A percentile compares a stretch with the other conserved stretches of the same genome.
Evolutionary conservation across 2,113 vertebrate species (phyloP).

Genomic region (Melanerpes aurifrons): DNA sequence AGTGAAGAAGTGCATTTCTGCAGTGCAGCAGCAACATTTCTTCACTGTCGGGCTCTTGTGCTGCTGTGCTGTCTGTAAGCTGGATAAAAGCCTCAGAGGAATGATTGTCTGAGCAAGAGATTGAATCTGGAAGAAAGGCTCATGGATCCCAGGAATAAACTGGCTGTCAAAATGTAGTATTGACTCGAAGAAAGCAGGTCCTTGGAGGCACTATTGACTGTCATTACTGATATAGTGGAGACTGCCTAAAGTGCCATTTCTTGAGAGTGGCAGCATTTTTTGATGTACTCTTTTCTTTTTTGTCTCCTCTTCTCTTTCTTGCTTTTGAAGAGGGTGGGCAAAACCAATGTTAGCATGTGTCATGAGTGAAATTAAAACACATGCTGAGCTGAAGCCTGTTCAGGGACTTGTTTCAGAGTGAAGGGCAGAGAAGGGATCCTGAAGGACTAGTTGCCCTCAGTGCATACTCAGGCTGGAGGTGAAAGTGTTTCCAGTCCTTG

Average conservation of each 20-base stretch:
- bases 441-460: not conserved
- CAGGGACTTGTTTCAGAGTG: not conserved
- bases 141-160: slow-evolving; percentile 63
- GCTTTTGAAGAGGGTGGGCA: slow-evolving; percentile 8
- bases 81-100: slow-evolving; percentile 56
- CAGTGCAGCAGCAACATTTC: not conserved
- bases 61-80: slow-evolving; percentile 1
- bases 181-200: slow-evolving; percentile 55
- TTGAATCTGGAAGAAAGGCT: slow-evolving; percentile 58
- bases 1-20: not conserved
- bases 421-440: not conserved
- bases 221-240: slow-evolving; percentile 63
- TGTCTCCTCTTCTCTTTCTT: not conserved
- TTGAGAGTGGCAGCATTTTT: slow-evolving; percentile 51
- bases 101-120: slow-evolving; percentile 58
- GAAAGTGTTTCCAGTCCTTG: not conserved
- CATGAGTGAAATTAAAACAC: not conserved
- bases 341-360: not conserved
- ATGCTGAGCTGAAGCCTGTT: slow-evolving; percentile 18
- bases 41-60: not conserved
- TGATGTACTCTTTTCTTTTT: slow-evolving; percentile 5
- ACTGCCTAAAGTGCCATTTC: slow-evolving; percentile 53
- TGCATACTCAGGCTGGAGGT: rapidly evolving
- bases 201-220: slow-evolving; percentile 64
- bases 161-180: slow-evolving; percentile 61